A percentile compares a stretch with the other conserved stretches of the same genome.
Conservation (phyloP, 2,797 vertebrate species). For the Hafferia zeledoni region DNA sequence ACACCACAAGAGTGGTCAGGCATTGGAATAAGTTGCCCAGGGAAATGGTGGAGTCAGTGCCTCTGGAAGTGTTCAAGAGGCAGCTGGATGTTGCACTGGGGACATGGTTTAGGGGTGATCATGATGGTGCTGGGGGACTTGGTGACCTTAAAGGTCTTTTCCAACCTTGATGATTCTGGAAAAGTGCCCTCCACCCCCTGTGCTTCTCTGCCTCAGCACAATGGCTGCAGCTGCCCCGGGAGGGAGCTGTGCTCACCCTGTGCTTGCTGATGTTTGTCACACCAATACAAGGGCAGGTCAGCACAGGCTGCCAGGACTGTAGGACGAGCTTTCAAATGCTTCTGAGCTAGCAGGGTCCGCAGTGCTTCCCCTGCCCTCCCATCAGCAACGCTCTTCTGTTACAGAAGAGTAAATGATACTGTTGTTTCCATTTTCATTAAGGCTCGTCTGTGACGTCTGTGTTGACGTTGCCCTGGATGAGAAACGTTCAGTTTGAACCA, state of each 20-base stretch:
- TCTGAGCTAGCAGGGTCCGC: neutral
- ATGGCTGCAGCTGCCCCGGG: neutral
- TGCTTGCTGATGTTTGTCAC: rapidly evolving
- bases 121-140: neutral
- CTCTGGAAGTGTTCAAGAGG: neutral
- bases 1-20: neutral
- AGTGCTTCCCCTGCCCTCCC: neutral
- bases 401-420: neutral
- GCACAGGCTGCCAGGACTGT: neutral
- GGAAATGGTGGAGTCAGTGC: rapidly evolving
- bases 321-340: neutral
- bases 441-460: neutral
- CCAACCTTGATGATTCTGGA: neutral
- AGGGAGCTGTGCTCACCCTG: neutral
- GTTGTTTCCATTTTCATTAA: neutral
- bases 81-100: neutral
- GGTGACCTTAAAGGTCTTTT: neutral
- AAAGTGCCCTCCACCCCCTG: rapidly evolving
- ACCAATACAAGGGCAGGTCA: neutral
- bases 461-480: neutral
- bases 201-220: neutral
- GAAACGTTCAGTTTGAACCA: rapidly evolving
- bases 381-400: neutral
- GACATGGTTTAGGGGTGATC: neutral
- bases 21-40: neutral